A percentile compares a stretch with the other conserved stretches of the same genome.
Conservation (phyloP, 2,888 invertebrate genomes). For the Noctua fimbriata region DNA sequence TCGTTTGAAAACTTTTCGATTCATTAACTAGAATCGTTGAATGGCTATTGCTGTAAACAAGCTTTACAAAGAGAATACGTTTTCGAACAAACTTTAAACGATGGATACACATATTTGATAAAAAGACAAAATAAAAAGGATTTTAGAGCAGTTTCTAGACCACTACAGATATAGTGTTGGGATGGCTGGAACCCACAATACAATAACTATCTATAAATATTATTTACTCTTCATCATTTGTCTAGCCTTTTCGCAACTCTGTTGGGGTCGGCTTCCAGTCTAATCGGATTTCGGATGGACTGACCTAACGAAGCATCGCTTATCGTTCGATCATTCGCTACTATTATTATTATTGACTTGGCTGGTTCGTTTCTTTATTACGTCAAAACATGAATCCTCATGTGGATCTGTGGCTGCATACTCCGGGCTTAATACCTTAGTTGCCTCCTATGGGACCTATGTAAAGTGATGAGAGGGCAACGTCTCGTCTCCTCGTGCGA, state of each 20-base stretch:
- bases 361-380: background rate
- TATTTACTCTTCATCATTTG: background rate
- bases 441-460: background rate
- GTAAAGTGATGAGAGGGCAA: background rate
- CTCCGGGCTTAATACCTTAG: background rate
- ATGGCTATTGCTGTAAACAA: constrained; percentile 48
- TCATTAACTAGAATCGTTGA: constrained; percentile 13
- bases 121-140: background rate
- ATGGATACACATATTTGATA: background rate
- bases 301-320: background rate
- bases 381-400: background rate
- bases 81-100: constrained; percentile 34
- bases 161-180: background rate
- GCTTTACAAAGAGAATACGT: constrained; percentile 21
- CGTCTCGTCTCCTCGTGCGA: background rate
- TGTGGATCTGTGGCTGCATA: background rate
- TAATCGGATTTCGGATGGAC: background rate
- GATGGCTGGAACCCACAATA: background rate
- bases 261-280: background rate
- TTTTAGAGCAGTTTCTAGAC: background rate
- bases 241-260: background rate
- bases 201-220: background rate
- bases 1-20: constrained; percentile 7
- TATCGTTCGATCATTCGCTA: background rate
- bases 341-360: background rate